Evolutionary conservation across 2,888 invertebrate species (phyloP).

Genomic region (Idaea biselata): DNA sequence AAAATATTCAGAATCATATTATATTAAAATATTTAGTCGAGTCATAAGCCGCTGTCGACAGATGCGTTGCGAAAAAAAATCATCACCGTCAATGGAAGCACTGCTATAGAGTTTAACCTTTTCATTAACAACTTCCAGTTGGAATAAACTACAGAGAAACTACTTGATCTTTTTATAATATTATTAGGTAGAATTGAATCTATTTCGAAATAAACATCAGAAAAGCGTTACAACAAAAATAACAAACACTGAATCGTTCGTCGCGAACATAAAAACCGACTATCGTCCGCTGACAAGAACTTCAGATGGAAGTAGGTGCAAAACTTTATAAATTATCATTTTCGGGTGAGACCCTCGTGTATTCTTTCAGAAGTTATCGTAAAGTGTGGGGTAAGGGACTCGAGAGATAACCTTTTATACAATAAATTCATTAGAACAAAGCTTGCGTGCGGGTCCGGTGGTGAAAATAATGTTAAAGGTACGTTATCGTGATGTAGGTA

Average conservation of each 20-base stretch:
- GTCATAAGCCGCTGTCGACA: too few species aligned
- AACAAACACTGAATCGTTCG: neutral
- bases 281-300: neutral
- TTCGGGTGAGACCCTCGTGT: conserved; percentile 14
- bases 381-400: conserved; percentile 24
- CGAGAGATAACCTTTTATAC: conserved; percentile 47
- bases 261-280: neutral
- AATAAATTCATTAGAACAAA: conserved; percentile 62
- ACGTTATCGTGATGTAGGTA: conserved; percentile 13
- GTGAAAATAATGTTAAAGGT: conserved; percentile 15
- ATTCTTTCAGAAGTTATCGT: conserved; percentile 22
- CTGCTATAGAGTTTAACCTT: too few species aligned
- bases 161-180: neutral
- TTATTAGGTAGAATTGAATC: neutral
- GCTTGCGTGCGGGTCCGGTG: conserved; percentile 26
- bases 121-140: too few species aligned
- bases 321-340: conserved; percentile 30
- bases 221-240: neutral
- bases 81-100: too few species aligned
- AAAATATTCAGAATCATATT: too few species aligned
- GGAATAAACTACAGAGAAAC: too few species aligned
- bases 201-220: neutral
- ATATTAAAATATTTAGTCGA: too few species aligned
- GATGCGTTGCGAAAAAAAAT: too few species aligned
- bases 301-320: neutral